These are phyloP conservation scores for Pantherophis alleghaniensis DNA, from an alignment of 2,797 vertebrate genomes.

Conservation along the genomic window DNA sequence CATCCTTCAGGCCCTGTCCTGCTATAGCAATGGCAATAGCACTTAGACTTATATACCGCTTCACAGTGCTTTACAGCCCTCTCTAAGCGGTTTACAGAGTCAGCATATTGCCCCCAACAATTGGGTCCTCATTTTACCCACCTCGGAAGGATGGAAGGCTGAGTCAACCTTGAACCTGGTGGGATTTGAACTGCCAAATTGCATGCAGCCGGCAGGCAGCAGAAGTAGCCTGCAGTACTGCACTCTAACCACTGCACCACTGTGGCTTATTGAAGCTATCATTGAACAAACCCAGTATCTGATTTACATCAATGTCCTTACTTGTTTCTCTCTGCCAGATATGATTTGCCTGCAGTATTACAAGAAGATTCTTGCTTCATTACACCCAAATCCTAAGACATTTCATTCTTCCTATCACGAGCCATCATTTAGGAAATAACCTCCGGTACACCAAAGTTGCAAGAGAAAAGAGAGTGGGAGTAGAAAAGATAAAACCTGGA, in stretches of 20 bases:
- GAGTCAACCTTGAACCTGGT: no score
- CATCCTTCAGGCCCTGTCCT: not conserved
- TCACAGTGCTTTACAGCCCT: no score
- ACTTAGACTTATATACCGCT: no score
- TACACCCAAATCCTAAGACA: constrained; percentile 10
- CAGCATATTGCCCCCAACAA: no score
- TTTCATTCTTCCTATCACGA: constrained; percentile 11
- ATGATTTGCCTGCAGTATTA: constrained; percentile 25
- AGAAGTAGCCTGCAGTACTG: no score
- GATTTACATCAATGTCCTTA: constrained; percentile 20
- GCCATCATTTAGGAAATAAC: not conserved
- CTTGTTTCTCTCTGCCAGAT: not conserved
- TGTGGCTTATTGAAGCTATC: not conserved
- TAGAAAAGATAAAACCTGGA: no score
- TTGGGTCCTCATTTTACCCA: no score
- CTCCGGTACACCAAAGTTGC: not conserved
- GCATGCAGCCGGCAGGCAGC: no score
- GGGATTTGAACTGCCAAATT: no score
- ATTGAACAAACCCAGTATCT: not conserved
- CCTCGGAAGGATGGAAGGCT: no score
- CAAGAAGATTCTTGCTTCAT: constrained; percentile 15
- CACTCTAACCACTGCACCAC: no score
- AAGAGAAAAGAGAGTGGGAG: not conserved
- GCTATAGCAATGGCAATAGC: not conserved
- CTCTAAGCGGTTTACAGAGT: no score